Percentiles rank a stretch among this genome's conserved stretches.
phyloP scores from a whole-genome alignment of 2,113 vertebrate species.

The Notothenia rossii region DNA sequence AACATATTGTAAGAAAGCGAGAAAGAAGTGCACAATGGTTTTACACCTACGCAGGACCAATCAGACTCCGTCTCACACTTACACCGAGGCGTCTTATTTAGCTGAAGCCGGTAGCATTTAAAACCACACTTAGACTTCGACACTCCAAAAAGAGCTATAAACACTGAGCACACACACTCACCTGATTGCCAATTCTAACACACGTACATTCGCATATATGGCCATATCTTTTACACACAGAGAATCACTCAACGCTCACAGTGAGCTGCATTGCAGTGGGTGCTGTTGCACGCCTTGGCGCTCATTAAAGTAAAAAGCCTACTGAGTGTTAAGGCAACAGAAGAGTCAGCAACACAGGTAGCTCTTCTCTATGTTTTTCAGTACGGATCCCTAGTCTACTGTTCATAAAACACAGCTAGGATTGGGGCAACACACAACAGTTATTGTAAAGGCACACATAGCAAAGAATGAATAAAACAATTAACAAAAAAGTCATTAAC shows the following conservation, averaged over 20 bases:
- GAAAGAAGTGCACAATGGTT: conserved; percentile 67
- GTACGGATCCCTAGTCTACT: conserved; percentile 55
- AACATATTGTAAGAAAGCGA: conserved; percentile 75
- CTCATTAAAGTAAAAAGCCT: conserved; percentile 80
- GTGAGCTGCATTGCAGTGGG: conserved; percentile 51
- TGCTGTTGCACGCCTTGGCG: conserved; percentile 36
- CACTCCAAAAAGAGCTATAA: conserved; percentile 32
- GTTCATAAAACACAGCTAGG: conserved; percentile 58
- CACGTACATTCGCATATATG: background rate
- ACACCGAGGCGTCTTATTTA: conserved; percentile 56
- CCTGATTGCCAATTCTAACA: conserved; percentile 4
- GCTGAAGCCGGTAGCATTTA: conserved; percentile 49
- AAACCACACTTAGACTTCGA: conserved; percentile 56
- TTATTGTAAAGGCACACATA: background rate
- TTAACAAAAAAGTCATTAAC: too few relatives aligned
- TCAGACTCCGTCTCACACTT: conserved; percentile 58
- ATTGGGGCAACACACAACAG: conserved; percentile 16
- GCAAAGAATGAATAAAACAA: conserved; percentile 22
- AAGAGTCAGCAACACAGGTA: conserved; percentile 67
- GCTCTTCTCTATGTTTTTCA: conserved; percentile 60
- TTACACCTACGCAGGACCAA: conserved; percentile 71
- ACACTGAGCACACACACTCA: conserved; percentile 6
- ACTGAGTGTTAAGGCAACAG: conserved; percentile 73
- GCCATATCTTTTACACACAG: conserved; percentile 35
- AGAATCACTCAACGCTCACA: conserved; percentile 18